These are phyloP conservation scores for Brachyrhaphis roseni DNA, from an alignment of 2,797 vertebrate species.

Conservation along the genomic window DNA sequence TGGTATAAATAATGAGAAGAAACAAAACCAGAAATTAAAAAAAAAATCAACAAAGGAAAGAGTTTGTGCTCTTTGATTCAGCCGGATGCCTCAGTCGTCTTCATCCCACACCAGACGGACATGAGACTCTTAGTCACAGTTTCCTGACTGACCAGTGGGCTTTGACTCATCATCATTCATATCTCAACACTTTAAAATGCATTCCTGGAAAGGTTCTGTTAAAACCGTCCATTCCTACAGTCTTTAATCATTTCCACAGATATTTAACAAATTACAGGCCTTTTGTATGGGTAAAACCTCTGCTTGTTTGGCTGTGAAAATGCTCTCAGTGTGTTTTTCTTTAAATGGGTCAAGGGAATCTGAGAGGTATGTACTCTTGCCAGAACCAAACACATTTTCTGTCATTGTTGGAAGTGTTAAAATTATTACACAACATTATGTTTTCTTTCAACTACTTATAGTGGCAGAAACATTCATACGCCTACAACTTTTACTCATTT, in stretches of 20 bases:
- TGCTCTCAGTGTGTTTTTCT: constrained; percentile 6
- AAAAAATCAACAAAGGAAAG: constrained; percentile 41
- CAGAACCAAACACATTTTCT: not conserved
- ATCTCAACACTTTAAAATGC: constrained; percentile 56
- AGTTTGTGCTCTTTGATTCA: constrained; percentile 34
- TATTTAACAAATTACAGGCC: constrained; percentile 59
- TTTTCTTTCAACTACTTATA: not conserved
- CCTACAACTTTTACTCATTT: not conserved
- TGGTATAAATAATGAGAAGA: constrained; percentile 34
- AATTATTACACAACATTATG: constrained; percentile 4
- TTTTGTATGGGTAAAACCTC: constrained; percentile 30
- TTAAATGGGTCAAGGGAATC: not conserved
- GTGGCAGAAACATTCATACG: not conserved
- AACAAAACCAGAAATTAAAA: constrained; percentile 9
- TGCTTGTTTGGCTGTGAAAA: constrained; percentile 11
- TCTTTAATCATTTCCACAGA: constrained; percentile 54
- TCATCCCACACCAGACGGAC: constrained; percentile 36
- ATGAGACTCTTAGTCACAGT: constrained; percentile 57
- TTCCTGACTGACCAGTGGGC: constrained; percentile 58
- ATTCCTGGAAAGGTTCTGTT: constrained; percentile 56
- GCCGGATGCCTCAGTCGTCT: constrained; percentile 25
- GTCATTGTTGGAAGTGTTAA: not conserved
- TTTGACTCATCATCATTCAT: constrained; percentile 64
- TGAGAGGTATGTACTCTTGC: not conserved
- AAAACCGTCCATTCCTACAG: constrained; percentile 14